phyloP scores from a whole-genome alignment of 2,888 invertebrate genomes.

The Trichogramma dendrolimi region DNA sequence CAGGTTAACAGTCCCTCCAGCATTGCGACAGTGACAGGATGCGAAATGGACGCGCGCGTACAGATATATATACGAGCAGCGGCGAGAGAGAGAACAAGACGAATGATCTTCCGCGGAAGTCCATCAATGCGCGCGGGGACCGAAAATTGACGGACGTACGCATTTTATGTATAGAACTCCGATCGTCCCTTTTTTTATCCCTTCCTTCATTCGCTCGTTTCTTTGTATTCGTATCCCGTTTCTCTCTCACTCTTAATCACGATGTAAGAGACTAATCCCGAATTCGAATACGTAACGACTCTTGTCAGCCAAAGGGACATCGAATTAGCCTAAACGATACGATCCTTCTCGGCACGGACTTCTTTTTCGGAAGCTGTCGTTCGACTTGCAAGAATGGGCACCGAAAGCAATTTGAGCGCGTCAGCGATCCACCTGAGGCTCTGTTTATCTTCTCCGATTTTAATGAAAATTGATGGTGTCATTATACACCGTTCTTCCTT shows the following conservation, averaged over 20 bases:
- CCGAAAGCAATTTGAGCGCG: too few relatives aligned
- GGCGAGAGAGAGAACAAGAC: constrained; percentile 19
- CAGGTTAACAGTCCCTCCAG: constrained; percentile 15
- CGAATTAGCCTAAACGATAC: constrained; percentile 24
- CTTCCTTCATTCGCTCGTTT: too few relatives aligned
- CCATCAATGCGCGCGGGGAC: not conserved
- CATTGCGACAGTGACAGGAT: constrained; percentile 39
- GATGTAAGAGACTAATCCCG: constrained; percentile 13
- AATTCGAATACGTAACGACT: constrained; percentile 22
- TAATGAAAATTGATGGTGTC: too few relatives aligned
- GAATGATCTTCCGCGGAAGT: constrained; percentile 16
- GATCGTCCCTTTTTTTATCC: too few relatives aligned
- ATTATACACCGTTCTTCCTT: not conserved
- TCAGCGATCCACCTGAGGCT: too few relatives aligned
- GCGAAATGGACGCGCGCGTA: constrained; percentile 40
- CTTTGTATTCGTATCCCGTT: too few relatives aligned
- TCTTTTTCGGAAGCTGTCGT: too few relatives aligned
- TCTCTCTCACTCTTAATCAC: not conserved
- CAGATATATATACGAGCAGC: constrained; percentile 16
- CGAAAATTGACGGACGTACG: not conserved
- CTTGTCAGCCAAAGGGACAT: constrained; percentile 18
- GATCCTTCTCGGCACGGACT: too few relatives aligned
- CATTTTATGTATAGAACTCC: too few relatives aligned
- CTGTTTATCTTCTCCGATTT: too few relatives aligned
- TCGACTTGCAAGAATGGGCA: too few relatives aligned